Base-by-base conservation (phyloP, 1,140 invertebrate species). In the Metopolophium dirhodum region DNA sequence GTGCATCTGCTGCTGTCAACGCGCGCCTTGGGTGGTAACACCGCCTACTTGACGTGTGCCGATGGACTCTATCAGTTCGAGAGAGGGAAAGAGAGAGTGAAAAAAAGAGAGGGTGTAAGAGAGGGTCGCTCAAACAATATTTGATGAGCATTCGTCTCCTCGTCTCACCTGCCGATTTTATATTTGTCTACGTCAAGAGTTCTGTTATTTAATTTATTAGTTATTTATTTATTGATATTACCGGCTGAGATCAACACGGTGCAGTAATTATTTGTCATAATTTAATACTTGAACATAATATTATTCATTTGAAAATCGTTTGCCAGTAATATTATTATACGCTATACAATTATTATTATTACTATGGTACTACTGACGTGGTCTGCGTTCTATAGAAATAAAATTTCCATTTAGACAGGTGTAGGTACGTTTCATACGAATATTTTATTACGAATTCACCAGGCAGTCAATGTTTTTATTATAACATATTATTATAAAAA, bases 11-110 rank as follows among this genome's bases (percentile, higher is more conserved):
- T 23, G 90, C 68, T 82, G 90, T 91, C 90, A 82, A 47, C 61
- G 30, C 68, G 18, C 68, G 41, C 90, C 90, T 49, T 83, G 90
- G 90, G 90, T 83, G 90, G 90, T 91, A 51, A 47, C 20, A 35
- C 47, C 86, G 86, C 30, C 45, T 47, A 49, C 45, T 87, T 20
- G 45, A 26, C 85, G 85, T 87, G 85, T 45, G 85, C 20, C 20
- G 4, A 35, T 23, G 35, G 49, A 89, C 22, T 51, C 49, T 49
- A 37, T 35, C 20, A 35, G n/a, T 37, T 23, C 6, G n/a, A 22
- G 45, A 54, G 20, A 23, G 47, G 9, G 35, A 23, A 11, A 41
- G 45, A 89, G 20, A 35, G 47, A 51, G 35, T 26, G 37, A 41
- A 45, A 86, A 85, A 85, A 41, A 85, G 20, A 85, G 20, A 37